These are phyloP conservation scores for Thamnaconus septentrionalis DNA, from an alignment of 2,113 vertebrate species.

Conservation along the genomic window DNA sequence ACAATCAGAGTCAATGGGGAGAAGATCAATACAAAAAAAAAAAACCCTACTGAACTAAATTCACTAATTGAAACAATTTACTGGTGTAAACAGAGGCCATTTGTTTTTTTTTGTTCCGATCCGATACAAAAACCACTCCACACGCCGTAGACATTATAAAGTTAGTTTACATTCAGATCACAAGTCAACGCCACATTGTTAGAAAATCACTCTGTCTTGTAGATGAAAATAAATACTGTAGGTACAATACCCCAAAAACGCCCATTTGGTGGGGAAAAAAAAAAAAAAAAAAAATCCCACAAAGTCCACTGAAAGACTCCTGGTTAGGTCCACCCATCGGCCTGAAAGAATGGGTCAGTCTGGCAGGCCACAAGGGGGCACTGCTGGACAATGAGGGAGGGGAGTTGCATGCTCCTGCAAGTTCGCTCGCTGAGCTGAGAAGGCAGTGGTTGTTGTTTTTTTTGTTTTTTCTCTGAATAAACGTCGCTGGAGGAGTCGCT, in stretches of 20 bases:
- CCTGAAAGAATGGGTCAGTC: constrained; percentile 24
- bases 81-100: not conserved
- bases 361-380: constrained; percentile 17
- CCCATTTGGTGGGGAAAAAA: constrained; percentile 22
- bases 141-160: constrained; percentile 20
- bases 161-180: constrained; percentile 45
- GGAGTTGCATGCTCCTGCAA: not conserved
- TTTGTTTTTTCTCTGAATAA: not conserved
- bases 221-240: constrained; percentile 36
- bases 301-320: constrained; percentile 5
- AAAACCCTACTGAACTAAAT: not conserved
- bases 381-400: constrained; percentile 4
- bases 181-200: constrained; percentile 38
- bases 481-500: too few species aligned
- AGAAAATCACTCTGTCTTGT: constrained; percentile 45
- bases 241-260: constrained; percentile 34
- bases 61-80: not conserved
- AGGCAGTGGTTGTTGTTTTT: not conserved
- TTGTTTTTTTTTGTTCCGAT: constrained; percentile 12
- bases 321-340: not conserved
- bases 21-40: not conserved
- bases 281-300: constrained; percentile 14
- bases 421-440: not conserved
- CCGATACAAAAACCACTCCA: constrained; percentile 16
- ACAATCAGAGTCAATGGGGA: constrained; percentile 4